Conservation (phyloP, 2,888 invertebrate species). For the Ennomos quercinarius region DNA sequence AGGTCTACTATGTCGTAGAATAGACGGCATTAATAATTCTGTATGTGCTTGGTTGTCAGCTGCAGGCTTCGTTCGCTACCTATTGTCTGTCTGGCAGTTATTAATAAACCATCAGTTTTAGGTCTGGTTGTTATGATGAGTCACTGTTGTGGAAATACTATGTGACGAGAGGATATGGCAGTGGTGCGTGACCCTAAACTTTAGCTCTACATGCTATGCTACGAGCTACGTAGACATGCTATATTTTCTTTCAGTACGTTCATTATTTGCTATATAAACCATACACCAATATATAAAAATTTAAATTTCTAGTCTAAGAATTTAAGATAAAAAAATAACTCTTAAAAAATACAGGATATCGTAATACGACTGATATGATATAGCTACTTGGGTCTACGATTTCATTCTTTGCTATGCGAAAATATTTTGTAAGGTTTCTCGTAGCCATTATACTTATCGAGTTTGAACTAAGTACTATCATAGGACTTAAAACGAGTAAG, state of each 20-base stretch:
- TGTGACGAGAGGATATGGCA: not conserved
- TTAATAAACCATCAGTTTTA: slow-evolving; percentile 8
- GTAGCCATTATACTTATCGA: slow-evolving; percentile 5
- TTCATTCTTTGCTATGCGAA: slow-evolving; percentile 4
- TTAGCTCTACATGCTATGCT: too few relatives aligned
- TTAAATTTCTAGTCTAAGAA: too few relatives aligned
- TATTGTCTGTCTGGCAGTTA: slow-evolving; percentile 7
- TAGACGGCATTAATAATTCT: slow-evolving; percentile 38
- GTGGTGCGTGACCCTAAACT: not conserved
- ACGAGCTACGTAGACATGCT: too few relatives aligned
- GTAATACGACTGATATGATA: slow-evolving; percentile 1
- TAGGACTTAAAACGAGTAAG: not conserved
- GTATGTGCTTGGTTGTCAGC: slow-evolving; percentile 26
- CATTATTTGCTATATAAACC: too few relatives aligned
- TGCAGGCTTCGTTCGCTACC: slow-evolving; percentile 29
- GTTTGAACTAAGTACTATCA: slow-evolving; percentile 2
- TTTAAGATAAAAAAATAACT: not conserved
- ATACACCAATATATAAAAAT: too few relatives aligned
- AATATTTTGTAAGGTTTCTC: slow-evolving; percentile 21
- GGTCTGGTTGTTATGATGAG: not conserved
- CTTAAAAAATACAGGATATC: not conserved
- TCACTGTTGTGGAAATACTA: too few relatives aligned
- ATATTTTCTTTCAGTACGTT: too few relatives aligned
- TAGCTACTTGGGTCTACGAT: not conserved
- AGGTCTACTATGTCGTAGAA: slow-evolving; percentile 32